Evolutionary conservation across 2,113 vertebrate genomes (phyloP), one percentile per base, ranked within the genome.

Genomic region (Pygoscelis adeliae): DNA sequence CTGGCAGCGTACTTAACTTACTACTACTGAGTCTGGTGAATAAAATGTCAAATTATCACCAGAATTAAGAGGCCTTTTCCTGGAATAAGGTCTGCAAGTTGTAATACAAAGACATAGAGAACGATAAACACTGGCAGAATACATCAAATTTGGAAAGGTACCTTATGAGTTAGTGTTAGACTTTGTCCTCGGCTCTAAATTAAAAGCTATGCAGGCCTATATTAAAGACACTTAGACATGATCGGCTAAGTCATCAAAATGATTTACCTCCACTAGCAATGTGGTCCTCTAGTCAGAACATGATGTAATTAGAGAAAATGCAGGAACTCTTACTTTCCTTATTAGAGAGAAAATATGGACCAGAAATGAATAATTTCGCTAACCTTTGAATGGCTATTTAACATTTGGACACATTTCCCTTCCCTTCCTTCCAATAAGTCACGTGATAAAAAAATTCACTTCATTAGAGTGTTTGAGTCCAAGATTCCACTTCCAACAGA

Each of bases 171-270:
- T 71, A 88, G 50, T 86, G 72, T 50, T 67, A 90, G 59, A 81
- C 65, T 90, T 73, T 90, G 83, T 80, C 76, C 88, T 84, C 67
- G 59, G 30, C 47, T 92, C 80, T 90, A 89, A 92, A 94, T 91
- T 89, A 93, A 96, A 91, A 95, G 40, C 56, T 79, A 15, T 34
- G 53, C 21, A 78, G 40, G 38, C 27, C 44, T 44, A 16, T 36
- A 49, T 78, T 92, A 96, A 93, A 93, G 72, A 74, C 27, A 73
- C 26, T 86, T 70, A 88, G 59, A 71, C 59, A 58, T 22, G 30
- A 89, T 67, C 11, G 1, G 47, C n/a, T 59, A 84, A 90, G 56
- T 62, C 83, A 93, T 93, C 77, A 90, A 95, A 82, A 52, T 91
- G 5, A 94, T 94, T 84, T 92, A 91, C 47, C 20, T 71, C n/a